Percentiles rank a stretch among this genome's conserved stretches.
Evolutionary conservation across 2,888 invertebrate genomes (phyloP).

Genomic region (Loripinus fragilis): DNA sequence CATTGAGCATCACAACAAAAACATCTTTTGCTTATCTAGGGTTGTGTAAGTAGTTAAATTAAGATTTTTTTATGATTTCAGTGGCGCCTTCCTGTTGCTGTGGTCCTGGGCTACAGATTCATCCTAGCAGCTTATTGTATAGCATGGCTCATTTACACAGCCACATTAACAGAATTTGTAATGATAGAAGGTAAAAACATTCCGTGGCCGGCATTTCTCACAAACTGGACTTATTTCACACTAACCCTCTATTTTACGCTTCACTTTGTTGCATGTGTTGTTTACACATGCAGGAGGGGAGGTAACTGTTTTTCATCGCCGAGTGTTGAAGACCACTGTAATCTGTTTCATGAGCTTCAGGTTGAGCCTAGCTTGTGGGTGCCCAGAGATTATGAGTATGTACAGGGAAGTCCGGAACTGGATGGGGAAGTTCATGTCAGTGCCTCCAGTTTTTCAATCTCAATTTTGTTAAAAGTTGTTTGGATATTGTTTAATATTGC

Average conservation of each 20-base stretch:
- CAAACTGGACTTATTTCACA: conserved; percentile 79
- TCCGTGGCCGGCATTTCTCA: conserved; percentile 74
- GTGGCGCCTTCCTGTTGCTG: conserved; percentile 75
- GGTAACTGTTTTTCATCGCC: conserved; percentile 32
- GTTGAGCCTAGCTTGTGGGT: conserved; percentile 63
- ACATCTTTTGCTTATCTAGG: neutral
- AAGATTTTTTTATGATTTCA: conserved; percentile 56
- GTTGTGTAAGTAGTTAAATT: neutral
- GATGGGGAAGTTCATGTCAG: neutral
- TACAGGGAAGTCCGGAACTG: conserved; percentile 27
- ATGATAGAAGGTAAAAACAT: conserved; percentile 22
- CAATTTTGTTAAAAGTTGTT: conserved; percentile 61
- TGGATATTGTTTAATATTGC: conserved; percentile 74
- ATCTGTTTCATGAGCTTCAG: conserved; percentile 63
- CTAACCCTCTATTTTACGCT: conserved; percentile 69
- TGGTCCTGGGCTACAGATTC: conserved; percentile 73
- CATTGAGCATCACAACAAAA: too few relatives aligned
- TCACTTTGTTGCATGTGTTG: conserved; percentile 54
- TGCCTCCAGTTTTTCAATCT: conserved; percentile 22
- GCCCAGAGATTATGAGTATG: conserved; percentile 38
- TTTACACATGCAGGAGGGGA: conserved; percentile 49
- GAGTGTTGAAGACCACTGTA: conserved; percentile 51
- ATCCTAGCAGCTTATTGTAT: conserved; percentile 69
- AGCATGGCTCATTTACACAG: conserved; percentile 68
- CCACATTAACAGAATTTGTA: conserved; percentile 17